Percentiles rank a stretch among this genome's conserved stretches.
phyloP scores from a whole-genome alignment of 2,797 vertebrate genomes.

The Clarias pachynema region DNA sequence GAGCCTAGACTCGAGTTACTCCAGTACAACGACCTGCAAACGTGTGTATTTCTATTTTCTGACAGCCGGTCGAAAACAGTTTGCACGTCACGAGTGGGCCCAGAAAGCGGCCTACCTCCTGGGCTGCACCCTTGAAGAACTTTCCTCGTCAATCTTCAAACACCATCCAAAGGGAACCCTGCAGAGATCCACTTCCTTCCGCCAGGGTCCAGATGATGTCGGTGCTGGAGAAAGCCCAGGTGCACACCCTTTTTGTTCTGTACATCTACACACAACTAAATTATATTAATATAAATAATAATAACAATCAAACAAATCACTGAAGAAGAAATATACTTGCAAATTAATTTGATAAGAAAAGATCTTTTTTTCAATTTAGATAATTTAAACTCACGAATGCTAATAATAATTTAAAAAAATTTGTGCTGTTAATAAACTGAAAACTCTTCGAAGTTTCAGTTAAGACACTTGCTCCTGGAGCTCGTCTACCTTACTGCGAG shows the following conservation, averaged over 20 bases:
- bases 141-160: slow-evolving; percentile 94
- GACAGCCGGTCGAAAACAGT: slow-evolving; percentile 90
- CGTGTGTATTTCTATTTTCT: background rate
- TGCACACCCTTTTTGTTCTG: slow-evolving; percentile 57
- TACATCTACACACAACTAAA: background rate
- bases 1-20: background rate
- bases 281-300: background rate
- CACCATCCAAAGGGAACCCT: slow-evolving; percentile 86
- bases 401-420: background rate
- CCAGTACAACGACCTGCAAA: background rate
- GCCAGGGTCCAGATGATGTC: slow-evolving; percentile 86
- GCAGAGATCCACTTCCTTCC: slow-evolving; percentile 91
- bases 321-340: background rate
- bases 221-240: slow-evolving; percentile 81
- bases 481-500: background rate
- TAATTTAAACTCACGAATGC: background rate
- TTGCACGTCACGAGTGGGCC: slow-evolving; percentile 96
- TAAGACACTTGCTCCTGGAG: background rate
- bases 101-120: slow-evolving; percentile 96
- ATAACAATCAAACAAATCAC: too few relatives aligned
- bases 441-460: background rate
- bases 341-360: background rate
- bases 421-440: background rate
- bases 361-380: background rate
- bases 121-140: slow-evolving; percentile 93